These are phyloP conservation scores for Tachyglossus aculeatus DNA, from an alignment of 2,797 vertebrate genomes.

Conservation along the genomic window DNA sequence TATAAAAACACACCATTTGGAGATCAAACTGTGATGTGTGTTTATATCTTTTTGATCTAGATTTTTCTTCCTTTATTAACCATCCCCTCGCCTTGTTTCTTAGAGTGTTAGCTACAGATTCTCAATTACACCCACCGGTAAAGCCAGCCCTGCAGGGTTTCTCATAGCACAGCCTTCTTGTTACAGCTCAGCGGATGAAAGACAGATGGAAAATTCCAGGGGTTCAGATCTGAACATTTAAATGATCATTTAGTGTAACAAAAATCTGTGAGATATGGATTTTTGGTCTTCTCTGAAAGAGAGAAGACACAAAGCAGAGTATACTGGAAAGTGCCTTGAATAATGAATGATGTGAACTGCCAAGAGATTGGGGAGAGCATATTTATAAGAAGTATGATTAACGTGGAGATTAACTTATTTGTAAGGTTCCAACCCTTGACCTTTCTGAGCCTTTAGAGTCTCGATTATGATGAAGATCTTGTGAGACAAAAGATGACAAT, in stretches of 20 bases:
- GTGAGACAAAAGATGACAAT: too few relatives aligned
- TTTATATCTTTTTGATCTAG: slow-evolving; percentile 67
- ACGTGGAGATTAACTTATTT: too few relatives aligned
- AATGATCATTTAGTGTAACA: slow-evolving; percentile 68
- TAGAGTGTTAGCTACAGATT: slow-evolving; percentile 61
- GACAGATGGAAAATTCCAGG: slow-evolving; percentile 76
- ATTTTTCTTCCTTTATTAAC: slow-evolving; percentile 67
- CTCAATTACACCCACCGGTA: slow-evolving; percentile 66
- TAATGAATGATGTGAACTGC: slow-evolving; percentile 20
- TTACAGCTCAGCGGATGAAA: slow-evolving; percentile 65
- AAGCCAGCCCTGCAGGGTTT: slow-evolving; percentile 60
- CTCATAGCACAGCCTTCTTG: slow-evolving; percentile 58
- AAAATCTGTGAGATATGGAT: slow-evolving; percentile 58
- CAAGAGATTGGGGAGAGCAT: too few relatives aligned
- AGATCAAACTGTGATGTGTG: slow-evolving; percentile 48
- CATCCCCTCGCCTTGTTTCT: slow-evolving; percentile 49
- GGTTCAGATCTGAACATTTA: slow-evolving; percentile 68
- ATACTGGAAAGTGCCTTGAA: slow-evolving; percentile 6
- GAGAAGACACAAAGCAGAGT: slow-evolving; percentile 31
- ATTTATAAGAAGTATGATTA: too few relatives aligned
- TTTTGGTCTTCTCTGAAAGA: slow-evolving; percentile 62
- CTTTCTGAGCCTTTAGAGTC: too few relatives aligned
- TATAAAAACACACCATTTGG: slow-evolving; percentile 36
- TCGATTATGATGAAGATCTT: too few relatives aligned
- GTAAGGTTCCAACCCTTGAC: too few relatives aligned